Base-by-base conservation (phyloP, 2,797 vertebrate species). In the Fistularia commersonii region DNA sequence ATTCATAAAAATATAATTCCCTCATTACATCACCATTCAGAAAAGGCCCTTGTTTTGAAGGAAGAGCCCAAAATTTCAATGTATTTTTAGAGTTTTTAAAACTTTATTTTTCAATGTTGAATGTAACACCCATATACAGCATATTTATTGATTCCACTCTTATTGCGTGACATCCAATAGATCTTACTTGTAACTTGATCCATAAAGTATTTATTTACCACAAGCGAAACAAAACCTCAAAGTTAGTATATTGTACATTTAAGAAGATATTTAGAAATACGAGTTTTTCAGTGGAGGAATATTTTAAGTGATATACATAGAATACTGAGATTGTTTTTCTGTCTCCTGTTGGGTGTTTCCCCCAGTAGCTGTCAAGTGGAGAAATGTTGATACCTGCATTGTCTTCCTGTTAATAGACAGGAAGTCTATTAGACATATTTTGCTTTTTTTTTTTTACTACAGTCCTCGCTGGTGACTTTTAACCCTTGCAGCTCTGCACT, bases 181-280 rank as follows among this genome's bases (percentile, higher is more conserved):
- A 34, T 66, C 45, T 53, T 50, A 45, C 42, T 0, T 41, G 31
- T 15, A 11, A 46, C 10, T 55, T 43, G 8, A 3, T 62, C 39
- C 53, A 63, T 38, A 53, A 64, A 54, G 12, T 75, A 59, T 74
- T 74, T 74, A 72, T 76, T 67, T 36, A 39, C 40, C 64, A 31
- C 68, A 48, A 54, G 34, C 32, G 46, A 46, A 52, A 14, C 6
- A 10, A 37, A 45, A 64, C 10, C 1, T 39, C 32, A 54, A 61
- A 66, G 45, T 59, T 47, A 51, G 53, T 66, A 61, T 73, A 69
- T 64, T 76, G 61, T 40, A 78, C 39, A 67, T 59, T 76, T 57
- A 57, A 76, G 57, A 57, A 76, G 41, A 55, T 69, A 45, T 80
- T 79, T 47, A 74, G 59, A 69, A 41, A 64, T 39, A 64, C 23